These are phyloP conservation scores for Macroteleia sp. DNA, from an alignment of 2,888 invertebrate species.

Conservation along the genomic window DNA sequence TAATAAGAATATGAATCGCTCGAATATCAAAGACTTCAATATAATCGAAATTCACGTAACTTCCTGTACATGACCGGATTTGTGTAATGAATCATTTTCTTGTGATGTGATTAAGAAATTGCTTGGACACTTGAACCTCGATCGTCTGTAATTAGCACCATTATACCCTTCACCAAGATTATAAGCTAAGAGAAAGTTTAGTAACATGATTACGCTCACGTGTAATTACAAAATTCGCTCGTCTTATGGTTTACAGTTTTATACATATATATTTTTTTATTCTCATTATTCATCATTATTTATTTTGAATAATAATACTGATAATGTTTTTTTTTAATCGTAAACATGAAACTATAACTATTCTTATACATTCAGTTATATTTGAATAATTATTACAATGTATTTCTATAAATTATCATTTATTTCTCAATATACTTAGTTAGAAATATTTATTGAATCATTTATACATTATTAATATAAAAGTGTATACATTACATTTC, in stretches of 20 bases:
- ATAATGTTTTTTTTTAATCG: no score
- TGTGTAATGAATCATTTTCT: constrained; percentile 65
- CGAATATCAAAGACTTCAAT: constrained; percentile 29
- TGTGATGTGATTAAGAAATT: constrained; percentile 65
- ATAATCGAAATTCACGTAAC: constrained; percentile 58
- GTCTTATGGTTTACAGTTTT: constrained; percentile 17
- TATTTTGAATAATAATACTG: not conserved
- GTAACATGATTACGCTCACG: constrained; percentile 43
- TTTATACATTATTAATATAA: constrained; percentile 1
- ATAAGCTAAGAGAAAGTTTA: constrained; percentile 56
- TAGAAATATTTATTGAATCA: not conserved
- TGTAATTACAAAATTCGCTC: constrained; percentile 51
- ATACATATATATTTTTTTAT: no score
- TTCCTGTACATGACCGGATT: constrained; percentile 60
- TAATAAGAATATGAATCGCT: constrained; percentile 25
- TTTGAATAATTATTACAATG: no score
- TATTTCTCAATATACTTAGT: not conserved
- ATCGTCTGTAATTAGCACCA: constrained; percentile 60
- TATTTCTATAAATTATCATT: not conserved
- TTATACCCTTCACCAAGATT: constrained; percentile 59
- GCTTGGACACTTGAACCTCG: constrained; percentile 57
- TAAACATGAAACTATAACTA: no score
- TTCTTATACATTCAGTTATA: no score
- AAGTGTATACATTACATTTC: no score
- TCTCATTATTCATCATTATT: no score